Base-by-base conservation (phyloP, 2,113 vertebrate species). In the Cyprinodon variegatus region DNA sequence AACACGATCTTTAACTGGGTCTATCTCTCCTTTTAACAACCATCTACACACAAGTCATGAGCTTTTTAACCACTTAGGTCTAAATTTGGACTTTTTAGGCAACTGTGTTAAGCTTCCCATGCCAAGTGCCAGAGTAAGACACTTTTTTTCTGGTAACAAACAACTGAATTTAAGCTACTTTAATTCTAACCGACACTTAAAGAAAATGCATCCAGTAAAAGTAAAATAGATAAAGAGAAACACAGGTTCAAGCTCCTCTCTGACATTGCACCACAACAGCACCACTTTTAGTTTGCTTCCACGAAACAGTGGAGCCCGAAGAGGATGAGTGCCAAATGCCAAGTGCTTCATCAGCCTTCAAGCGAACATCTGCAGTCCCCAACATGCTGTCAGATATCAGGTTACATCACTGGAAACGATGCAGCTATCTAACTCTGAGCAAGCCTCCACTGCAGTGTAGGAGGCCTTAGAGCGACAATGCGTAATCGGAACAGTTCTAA, bases 301-400 rank as follows among this genome's bases (percentile, higher is more conserved):
- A 72, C 37, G 66, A 71, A 77, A 63, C 71, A 74, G 72, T 61
- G 68, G 66, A 20, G 62, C 46, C 39, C 13, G 43, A 74, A 70
- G 74, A 84, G 22, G 80, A 70, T 65, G 6, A 87, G 83, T 80
- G 72, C 61, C 64, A 43, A 29, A 29, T 29, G 29, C 50, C 38
- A 76, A 62, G 43, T 68, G 65, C 67, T 87, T 83, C 66, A 61
- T 83, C 72, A 83, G 75, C 72, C 76, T 57, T 88, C 2, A 64
- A 90, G 86, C 62, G 69, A 86, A 86, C 86, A 77, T 92, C 79
- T 88, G 90, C 90, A 91, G 90, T 93, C 90, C 89, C 83, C 88
- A 83, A 86, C 82, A 82, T 63, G 83, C 88, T 91, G 90, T 91
- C 92, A 93, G n/a, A 81, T 89, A 90, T 93, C 92, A 76, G 83